phyloP scores from a whole-genome alignment of 2,888 invertebrate genomes.

The Torymus tubicola region DNA sequence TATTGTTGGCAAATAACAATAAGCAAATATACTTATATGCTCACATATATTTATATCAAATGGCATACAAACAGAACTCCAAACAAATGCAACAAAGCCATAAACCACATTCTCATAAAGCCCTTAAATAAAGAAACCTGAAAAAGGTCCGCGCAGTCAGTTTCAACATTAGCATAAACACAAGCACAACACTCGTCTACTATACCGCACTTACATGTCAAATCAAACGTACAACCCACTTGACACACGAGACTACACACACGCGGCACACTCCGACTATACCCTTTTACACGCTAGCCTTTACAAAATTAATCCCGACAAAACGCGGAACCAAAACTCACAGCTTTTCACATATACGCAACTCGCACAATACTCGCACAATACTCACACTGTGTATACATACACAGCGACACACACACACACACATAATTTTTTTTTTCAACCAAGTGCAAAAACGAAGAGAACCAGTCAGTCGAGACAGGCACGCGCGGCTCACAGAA shows the following conservation, averaged over 20 bases:
- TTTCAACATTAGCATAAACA: slow-evolving; percentile 31
- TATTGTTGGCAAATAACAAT: no score
- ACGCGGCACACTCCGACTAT: neutral
- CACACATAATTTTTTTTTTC: no score
- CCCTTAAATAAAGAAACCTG: neutral
- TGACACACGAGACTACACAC: slow-evolving; percentile 20
- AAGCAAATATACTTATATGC: no score
- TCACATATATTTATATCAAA: no score
- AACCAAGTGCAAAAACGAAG: no score
- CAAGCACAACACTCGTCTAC: neutral
- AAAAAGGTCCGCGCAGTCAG: neutral
- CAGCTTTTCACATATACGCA: slow-evolving; percentile 3
- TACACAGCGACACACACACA: neutral
- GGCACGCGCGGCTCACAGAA: no score
- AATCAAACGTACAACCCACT: slow-evolving; percentile 8
- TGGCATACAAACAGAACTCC: no score
- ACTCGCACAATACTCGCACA: no score
- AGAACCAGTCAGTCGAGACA: no score
- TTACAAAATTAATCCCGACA: slow-evolving; percentile 29
- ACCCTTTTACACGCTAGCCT: neutral
- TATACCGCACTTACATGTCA: neutral
- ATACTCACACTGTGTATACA: no score
- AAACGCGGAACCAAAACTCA: slow-evolving; percentile 14
- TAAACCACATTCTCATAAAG: neutral
- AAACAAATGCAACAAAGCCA: no score